Evolutionary conservation across 2,888 invertebrate genomes (phyloP), one percentile per base, ranked within the genome.

Genomic region (Helicoverpa assulta): DNA sequence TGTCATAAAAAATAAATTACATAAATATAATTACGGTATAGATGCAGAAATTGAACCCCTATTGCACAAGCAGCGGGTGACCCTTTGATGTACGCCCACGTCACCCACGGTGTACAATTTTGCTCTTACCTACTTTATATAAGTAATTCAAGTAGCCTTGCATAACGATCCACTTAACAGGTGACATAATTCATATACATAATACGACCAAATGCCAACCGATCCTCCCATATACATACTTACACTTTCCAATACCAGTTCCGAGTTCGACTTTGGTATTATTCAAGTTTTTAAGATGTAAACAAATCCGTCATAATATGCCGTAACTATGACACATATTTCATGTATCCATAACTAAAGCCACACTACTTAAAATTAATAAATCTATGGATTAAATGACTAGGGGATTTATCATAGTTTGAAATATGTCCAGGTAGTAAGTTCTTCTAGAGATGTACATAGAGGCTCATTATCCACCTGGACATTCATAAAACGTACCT

Each of bases 101-200:
- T 67, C 52, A 66, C 55, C 65, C 60, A 54, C 57, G 21, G 54
- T 37, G 58, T 70, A 51, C 60, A 67, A 65, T 67, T 85, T 79
- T 80, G 76, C 85, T 86, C 86, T 86, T 86, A 85, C 86, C 88
- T 87, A 85, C 86, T 88, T 87, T 87, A 87, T 87, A 77, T 85
- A 26, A 26, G 26, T 26, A 87, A 89, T 86, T 83, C 71, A 80
- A 80, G 71, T 79, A 80, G 70, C 77, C 77, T 90, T 89, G 84
- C 88, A 83, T 84, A 88, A 89, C 81, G 67, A 78, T 70, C 80
- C 75, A 82, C 81, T 75, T 73, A 75, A 82, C 26, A 85, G 79
- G 84, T 89, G 89, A 89, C 85, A 88, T 86, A 87, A 88, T 89
- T 89, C 87, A 84, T 86, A 83, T 80, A 71, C 81, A 82, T 85